phyloP scores from a whole-genome alignment of 92 coral and sea anemone species.

The Porites cylindrica region DNA sequence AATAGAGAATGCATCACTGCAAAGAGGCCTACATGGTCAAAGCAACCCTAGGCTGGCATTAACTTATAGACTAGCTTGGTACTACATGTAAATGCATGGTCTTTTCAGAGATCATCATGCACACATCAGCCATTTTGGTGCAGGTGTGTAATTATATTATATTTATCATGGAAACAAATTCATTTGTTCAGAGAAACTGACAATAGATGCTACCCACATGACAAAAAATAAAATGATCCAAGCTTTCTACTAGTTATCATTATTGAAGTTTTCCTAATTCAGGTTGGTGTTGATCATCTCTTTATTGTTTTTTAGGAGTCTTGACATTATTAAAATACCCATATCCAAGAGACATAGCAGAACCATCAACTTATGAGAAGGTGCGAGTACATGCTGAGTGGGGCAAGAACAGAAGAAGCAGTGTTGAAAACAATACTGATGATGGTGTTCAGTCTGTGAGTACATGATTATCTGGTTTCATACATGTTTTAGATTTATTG shows the following conservation, averaged over 20 bases:
- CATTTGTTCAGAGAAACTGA: too few species aligned
- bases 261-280: neutral
- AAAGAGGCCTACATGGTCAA: too few species aligned
- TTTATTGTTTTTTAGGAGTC: conserved; percentile 69
- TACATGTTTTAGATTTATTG: neutral
- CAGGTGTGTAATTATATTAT: too few species aligned
- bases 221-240: neutral
- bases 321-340: conserved; percentile 95
- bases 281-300: neutral
- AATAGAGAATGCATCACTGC: too few species aligned
- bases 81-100: too few species aligned
- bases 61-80: too few species aligned
- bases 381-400: conserved; percentile 99
- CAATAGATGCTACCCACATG: too few species aligned
- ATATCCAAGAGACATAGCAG: conserved; percentile 96
- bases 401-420: conserved; percentile 87
- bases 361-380: conserved; percentile 91
- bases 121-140: too few species aligned
- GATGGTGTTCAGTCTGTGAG: conserved; percentile 83
- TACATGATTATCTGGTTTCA: neutral
- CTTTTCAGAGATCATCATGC: too few species aligned
- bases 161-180: too few species aligned
- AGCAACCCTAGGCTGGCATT: too few species aligned
- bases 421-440: conserved; percentile 45
- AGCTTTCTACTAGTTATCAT: neutral